These are phyloP conservation scores for Drepanosiphum platanoidis DNA, from an alignment of 2,888 invertebrate genomes.

Conservation along the genomic window DNA sequence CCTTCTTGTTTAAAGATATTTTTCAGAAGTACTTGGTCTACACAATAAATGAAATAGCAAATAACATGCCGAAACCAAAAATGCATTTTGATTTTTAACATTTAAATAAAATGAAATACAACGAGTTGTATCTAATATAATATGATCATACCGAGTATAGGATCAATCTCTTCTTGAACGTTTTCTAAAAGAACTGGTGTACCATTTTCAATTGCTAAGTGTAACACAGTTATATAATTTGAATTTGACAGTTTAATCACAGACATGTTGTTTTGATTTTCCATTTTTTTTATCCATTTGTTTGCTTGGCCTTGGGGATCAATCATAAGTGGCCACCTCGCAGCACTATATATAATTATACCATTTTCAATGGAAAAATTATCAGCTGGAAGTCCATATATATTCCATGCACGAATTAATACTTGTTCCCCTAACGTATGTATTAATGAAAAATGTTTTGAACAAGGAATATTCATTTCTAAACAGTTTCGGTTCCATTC, in stretches of 20 bases:
- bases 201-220: conserved; percentile 78
- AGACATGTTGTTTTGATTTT: conserved; percentile 81
- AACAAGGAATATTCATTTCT: conserved; percentile 77
- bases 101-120: background rate
- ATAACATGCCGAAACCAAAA: background rate
- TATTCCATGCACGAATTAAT: conserved; percentile 87
- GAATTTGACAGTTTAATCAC: conserved; percentile 86
- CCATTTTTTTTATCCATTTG: conserved; percentile 95
- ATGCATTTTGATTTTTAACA: too few species aligned
- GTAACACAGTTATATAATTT: conserved; percentile 83
- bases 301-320: conserved; percentile 98
- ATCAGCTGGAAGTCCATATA: conserved; percentile 89
- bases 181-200: conserved; percentile 88
- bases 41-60: background rate
- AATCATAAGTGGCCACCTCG: conserved; percentile 94
- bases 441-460: conserved; percentile 78
- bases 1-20: conserved; percentile 82
- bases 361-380: conserved; percentile 93
- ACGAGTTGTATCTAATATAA: background rate
- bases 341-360: conserved; percentile 85
- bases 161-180: conserved; percentile 80
- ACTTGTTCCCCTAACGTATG: conserved; percentile 86
- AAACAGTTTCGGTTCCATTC: conserved; percentile 73
- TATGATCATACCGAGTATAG: conserved; percentile 69
- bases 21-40: conserved; percentile 84